These are phyloP conservation scores for Brachionus paranguensis DNA, from an alignment of 1,140 invertebrate species.

Conservation along the genomic window DNA sequence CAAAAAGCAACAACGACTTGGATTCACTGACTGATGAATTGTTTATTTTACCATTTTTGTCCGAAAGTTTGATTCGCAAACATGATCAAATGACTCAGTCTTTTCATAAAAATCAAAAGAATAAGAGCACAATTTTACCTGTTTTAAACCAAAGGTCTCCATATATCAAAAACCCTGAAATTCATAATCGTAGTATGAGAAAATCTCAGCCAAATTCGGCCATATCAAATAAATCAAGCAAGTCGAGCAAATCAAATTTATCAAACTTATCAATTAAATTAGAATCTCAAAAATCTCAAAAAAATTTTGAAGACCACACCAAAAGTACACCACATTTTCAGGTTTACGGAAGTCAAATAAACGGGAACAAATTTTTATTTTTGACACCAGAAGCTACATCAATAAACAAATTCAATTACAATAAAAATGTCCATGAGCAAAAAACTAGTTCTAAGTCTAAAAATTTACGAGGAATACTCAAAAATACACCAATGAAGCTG, in stretches of 20 bases:
- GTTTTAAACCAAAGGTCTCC: not conserved
- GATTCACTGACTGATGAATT: not conserved
- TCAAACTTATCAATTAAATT: not conserved
- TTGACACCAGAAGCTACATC: conserved; percentile 7
- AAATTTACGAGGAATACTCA: not conserved
- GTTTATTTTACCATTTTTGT: conserved; percentile 26
- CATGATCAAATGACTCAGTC: not conserved
- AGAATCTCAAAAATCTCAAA: not conserved
- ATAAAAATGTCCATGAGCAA: not conserved
- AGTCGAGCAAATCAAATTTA: conserved; percentile 11
- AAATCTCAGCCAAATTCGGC: conserved; percentile 22
- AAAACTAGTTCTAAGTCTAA: not conserved
- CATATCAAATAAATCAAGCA: conserved; percentile 22
- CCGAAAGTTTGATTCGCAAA: conserved; percentile 22
- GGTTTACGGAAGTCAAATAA: not conserved
- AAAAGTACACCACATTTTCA: not conserved
- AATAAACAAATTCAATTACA: not conserved
- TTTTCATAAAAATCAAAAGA: not conserved
- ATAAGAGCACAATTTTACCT: not conserved
- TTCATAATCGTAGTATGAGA: not conserved
- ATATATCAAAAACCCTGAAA: not conserved
- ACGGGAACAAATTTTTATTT: conserved; percentile 1
- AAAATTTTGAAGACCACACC: not conserved
- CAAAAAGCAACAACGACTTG: not conserved
- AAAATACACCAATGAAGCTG: not conserved